Evolutionary conservation across 2,888 invertebrate species (phyloP).

Genomic region (Napeogenes inachia): DNA sequence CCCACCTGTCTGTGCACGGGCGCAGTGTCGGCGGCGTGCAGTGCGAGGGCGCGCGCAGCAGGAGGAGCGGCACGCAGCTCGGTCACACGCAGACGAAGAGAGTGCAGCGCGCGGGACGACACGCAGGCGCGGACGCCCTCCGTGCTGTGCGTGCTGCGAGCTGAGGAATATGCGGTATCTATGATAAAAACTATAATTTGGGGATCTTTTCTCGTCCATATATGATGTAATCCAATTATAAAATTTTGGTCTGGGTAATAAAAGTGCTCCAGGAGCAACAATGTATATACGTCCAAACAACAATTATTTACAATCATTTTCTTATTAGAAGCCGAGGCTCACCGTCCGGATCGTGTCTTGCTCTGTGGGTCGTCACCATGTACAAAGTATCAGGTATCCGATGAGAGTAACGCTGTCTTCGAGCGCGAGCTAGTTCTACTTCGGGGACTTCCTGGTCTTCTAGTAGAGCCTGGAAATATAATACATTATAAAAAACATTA

Average conservation of each 20-base stretch:
- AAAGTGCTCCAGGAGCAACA: too few relatives aligned
- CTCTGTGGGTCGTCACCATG: slow-evolving; percentile 78
- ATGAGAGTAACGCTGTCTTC: slow-evolving; percentile 84
- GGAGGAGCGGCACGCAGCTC: slow-evolving; percentile 88
- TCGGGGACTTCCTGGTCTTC: slow-evolving; percentile 91
- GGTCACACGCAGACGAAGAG: slow-evolving; percentile 90
- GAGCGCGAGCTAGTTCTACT: slow-evolving; percentile 75
- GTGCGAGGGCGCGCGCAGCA: slow-evolving; percentile 86
- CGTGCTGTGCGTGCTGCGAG: slow-evolving; percentile 30
- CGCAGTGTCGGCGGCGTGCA: slow-evolving; percentile 85
- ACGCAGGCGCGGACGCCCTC: slow-evolving; percentile 50
- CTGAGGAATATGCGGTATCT: slow-evolving; percentile 21
- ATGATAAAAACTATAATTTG: too few relatives aligned
- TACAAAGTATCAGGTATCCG: slow-evolving; percentile 96
- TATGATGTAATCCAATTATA: too few relatives aligned
- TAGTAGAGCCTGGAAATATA: slow-evolving; percentile 78
- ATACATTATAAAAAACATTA: not conserved
- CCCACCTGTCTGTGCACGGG: slow-evolving; percentile 83
- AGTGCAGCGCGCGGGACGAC: slow-evolving; percentile 85
- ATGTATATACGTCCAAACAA: not conserved
- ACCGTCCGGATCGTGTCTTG: slow-evolving; percentile 19
- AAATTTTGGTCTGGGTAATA: too few relatives aligned
- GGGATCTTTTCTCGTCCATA: too few relatives aligned
- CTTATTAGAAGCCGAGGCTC: not conserved
- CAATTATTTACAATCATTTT: too few relatives aligned